These are phyloP conservation scores for Watsonalla cultraria DNA, from an alignment of 2,888 invertebrate genomes.

Conservation along the genomic window DNA sequence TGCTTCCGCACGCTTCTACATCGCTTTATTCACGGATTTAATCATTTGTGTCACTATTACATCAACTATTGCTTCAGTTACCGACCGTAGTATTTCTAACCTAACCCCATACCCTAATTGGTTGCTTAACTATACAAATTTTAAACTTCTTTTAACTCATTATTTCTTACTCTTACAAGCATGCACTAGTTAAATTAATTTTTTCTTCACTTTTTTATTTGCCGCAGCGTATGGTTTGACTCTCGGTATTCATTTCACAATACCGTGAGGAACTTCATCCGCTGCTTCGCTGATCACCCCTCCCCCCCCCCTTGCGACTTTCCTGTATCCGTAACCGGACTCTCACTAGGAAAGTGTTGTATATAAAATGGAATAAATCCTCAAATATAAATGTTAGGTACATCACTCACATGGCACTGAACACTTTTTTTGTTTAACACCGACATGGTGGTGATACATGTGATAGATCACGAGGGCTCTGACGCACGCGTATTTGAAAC, in stretches of 20 bases:
- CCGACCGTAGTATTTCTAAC: not conserved
- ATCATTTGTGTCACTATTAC: conserved; percentile 2
- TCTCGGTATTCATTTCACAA: conserved; percentile 9
- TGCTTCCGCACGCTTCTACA: conserved; percentile 59
- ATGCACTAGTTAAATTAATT: conserved; percentile 21
- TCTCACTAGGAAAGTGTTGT: conserved; percentile 67
- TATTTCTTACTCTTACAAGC: conserved; percentile 16
- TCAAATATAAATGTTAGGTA: conserved; percentile 75
- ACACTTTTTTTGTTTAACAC: conserved; percentile 57
- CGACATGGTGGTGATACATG: conserved; percentile 29
- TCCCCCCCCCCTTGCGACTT: conserved; percentile 62
- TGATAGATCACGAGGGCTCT: conserved; percentile 44
- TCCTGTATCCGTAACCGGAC: conserved; percentile 75
- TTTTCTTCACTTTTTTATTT: conserved; percentile 25
- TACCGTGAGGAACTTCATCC: conserved; percentile 22
- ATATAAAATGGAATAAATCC: conserved; percentile 61
- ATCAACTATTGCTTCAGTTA: not conserved
- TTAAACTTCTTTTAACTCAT: conserved; percentile 9
- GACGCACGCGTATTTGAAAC: conserved; percentile 61
- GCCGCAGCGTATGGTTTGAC: conserved; percentile 27
- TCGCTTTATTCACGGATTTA: conserved; percentile 28
- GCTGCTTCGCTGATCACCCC: conserved; percentile 49
- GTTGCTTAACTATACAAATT: conserved; percentile 22
- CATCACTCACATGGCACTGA: conserved; percentile 75
- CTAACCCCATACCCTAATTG: conserved; percentile 20